These are phyloP conservation scores for Mustela lutreola DNA, from an alignment of 2,113 vertebrate genomes.

Conservation along the genomic window DNA sequence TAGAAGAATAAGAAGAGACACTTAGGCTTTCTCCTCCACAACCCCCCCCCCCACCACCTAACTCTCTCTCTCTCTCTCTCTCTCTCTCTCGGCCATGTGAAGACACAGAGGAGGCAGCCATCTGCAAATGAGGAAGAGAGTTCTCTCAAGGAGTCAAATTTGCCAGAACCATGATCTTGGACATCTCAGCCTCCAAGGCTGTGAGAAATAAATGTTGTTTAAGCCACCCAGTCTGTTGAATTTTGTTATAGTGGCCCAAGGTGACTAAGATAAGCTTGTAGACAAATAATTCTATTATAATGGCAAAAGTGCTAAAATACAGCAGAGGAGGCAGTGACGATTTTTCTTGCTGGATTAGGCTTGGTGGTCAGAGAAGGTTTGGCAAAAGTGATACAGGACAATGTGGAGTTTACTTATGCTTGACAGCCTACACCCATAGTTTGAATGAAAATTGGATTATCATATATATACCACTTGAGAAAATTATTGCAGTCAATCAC, in stretches of 20 bases:
- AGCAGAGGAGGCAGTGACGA: not conserved
- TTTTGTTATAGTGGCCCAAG: not conserved
- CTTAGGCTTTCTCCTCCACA: not conserved
- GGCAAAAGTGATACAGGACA: not conserved
- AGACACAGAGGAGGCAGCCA: not conserved
- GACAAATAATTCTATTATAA: not conserved
- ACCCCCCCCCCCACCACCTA: too few relatives aligned
- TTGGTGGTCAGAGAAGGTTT: not conserved
- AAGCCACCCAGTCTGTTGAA: not conserved
- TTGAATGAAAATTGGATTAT: constrained; percentile 6
- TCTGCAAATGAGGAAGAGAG: not conserved
- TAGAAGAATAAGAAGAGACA: not conserved
- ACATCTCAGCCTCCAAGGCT: not conserved
- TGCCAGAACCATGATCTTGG: not conserved
- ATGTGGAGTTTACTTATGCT: not conserved
- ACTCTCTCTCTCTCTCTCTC: not conserved
- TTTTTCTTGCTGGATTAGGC: not conserved
- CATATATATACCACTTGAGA: not conserved
- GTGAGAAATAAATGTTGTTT: not conserved
- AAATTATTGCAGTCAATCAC: not conserved
- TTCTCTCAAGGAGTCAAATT: not conserved
- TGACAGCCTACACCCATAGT: not conserved
- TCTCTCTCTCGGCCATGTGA: not conserved
- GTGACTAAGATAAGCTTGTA: not conserved
- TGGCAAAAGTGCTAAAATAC: not conserved